Conservation (phyloP, 2,888 invertebrate species). For the Ryuthela nishihirai region DNA sequence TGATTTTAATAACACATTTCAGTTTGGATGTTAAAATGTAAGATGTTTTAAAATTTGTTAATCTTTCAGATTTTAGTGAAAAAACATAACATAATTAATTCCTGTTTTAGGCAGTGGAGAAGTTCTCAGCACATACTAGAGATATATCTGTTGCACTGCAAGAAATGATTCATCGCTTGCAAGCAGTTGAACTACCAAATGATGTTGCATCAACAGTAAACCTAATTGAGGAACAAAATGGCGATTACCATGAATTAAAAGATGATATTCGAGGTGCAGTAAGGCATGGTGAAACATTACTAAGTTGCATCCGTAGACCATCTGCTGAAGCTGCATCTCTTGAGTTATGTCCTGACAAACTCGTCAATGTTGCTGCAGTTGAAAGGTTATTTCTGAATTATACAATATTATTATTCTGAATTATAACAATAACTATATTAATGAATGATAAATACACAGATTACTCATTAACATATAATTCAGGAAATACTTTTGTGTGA, state of each 20-base stretch:
- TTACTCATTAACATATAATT: no score
- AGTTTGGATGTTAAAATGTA: no score
- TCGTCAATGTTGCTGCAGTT: constrained; percentile 78
- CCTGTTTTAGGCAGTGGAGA: constrained; percentile 76
- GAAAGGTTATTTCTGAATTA: constrained; percentile 64
- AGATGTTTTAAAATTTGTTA: no score
- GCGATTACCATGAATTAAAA: constrained; percentile 66
- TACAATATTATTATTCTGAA: constrained; percentile 13
- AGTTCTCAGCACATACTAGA: constrained; percentile 86
- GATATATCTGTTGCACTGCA: constrained; percentile 82
- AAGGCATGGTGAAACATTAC: constrained; percentile 79
- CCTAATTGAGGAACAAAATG: constrained; percentile 75
- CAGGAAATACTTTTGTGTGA: no score
- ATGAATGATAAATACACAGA: no score
- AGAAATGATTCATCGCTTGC: constrained; percentile 79
- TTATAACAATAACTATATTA: not conserved
- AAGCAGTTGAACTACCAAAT: constrained; percentile 88
- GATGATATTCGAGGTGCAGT: constrained; percentile 82
- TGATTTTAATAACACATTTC: no score
- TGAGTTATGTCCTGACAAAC: constrained; percentile 49
- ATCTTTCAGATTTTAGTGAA: no score
- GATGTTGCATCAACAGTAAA: constrained; percentile 86
- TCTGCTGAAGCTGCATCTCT: constrained; percentile 47
- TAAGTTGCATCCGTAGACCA: constrained; percentile 58
- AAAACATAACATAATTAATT: not conserved